Evolutionary conservation across 2,797 vertebrate genomes (phyloP).

Genomic region (Craterocephalus amniculus): DNA sequence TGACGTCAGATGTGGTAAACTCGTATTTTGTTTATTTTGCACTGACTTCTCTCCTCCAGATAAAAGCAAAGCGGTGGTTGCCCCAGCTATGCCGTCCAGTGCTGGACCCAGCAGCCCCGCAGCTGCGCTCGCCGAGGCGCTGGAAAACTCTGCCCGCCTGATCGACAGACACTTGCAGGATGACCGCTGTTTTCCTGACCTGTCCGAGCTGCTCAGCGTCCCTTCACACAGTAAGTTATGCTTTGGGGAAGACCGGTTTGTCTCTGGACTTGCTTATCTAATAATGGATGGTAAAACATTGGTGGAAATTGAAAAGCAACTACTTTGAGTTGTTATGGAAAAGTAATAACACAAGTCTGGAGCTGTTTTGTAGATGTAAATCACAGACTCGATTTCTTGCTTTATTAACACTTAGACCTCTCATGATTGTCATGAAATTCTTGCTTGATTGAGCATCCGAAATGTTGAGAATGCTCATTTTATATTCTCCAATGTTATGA

Average conservation of each 20-base stretch:
- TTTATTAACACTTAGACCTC: not conserved
- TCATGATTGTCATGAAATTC: not conserved
- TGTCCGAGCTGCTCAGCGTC: slow-evolving; percentile 91
- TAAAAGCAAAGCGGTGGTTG: slow-evolving; percentile 30
- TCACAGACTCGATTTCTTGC: not conserved
- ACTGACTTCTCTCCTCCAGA: slow-evolving; percentile 5
- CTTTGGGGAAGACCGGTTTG: not conserved
- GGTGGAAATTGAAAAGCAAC: too few relatives aligned
- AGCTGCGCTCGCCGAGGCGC: slow-evolving; percentile 84
- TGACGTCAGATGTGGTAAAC: rapidly evolving
- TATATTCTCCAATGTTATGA: not conserved
- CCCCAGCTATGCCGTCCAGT: slow-evolving; percentile 85
- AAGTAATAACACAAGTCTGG: too few relatives aligned
- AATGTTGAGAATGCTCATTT: not conserved
- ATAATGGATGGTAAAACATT: not conserved
- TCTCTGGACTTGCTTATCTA: not conserved
- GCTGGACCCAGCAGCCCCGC: slow-evolving; percentile 79
- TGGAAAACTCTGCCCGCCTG: slow-evolving; percentile 89
- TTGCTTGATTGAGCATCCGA: not conserved
- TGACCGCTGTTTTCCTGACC: slow-evolving; percentile 92
- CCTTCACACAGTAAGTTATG: slow-evolving; percentile 87
- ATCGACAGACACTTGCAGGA: slow-evolving; percentile 92
- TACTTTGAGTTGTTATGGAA: too few relatives aligned
- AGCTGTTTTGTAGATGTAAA: too few relatives aligned
- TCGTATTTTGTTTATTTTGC: not conserved